Evolutionary conservation across 2,113 vertebrate species (phyloP), one percentile per base, ranked within the genome.

Genomic region (Pampusana beccarii): DNA sequence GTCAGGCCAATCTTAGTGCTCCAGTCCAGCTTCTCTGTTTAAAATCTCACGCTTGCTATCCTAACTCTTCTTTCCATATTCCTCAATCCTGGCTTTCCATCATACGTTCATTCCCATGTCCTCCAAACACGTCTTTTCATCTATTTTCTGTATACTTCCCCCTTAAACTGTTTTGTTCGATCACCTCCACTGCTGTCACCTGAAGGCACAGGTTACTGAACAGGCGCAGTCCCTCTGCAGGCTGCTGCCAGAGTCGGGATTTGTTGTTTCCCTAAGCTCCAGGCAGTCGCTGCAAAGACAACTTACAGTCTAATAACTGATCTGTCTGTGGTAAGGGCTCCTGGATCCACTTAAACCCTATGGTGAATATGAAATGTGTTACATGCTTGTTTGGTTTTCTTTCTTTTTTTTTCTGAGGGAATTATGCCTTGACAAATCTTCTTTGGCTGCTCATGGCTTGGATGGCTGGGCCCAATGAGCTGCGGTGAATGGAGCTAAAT

Each of bases 371-470:
- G 1, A 69, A 54, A 19, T 28, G 16, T 38, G 21, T 57, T 58
- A 38, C 0, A 0, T 29, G 4, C 28, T 53, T 19, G 44, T 46
- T 46, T 46, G 1, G 29, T 17, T 54, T 31, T 9, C 18, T 46
- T 46, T 46, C 17, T 36, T 56, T 65, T 64, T 54, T 33, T 16
- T 42, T 61, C 34, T 21, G 20, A 79, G 36, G 16, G 9, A 46
- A 31, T 73, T 70, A 9, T 44, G 20, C 36, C 25, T 14, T 78
- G 64, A 26, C 20, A 69, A 4, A 46, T 19, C 44, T 46, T 44
- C 44, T 44, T 44, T 46, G 44, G 44, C 44, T 46, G 44, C 44
- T 46, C 44, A 46, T 18, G 44, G 44, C 44, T 46, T 46, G 44
- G 18, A 46, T 46, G 44, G 44, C 19, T 46, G 44, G 17, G 44